Evolutionary conservation across 2,888 invertebrate genomes (phyloP).

Genomic region (Archaeoteleia sp.): DNA sequence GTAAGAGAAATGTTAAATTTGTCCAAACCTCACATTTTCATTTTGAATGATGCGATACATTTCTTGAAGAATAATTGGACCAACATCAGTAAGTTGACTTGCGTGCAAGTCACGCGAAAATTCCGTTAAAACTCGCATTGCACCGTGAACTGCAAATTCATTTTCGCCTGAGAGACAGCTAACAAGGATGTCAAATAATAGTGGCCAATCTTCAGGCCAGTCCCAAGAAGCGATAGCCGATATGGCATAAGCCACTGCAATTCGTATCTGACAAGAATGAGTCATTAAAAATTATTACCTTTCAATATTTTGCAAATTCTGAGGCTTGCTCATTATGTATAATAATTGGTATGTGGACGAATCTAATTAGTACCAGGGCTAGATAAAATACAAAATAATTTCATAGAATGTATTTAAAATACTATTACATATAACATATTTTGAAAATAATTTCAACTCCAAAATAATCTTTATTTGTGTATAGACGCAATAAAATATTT

Average conservation of each 20-base stretch:
- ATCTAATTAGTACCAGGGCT: too few species aligned
- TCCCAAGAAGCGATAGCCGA: slow-evolving; percentile 84
- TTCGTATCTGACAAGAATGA: slow-evolving; percentile 74
- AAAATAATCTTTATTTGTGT: too few species aligned
- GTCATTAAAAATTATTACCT: slow-evolving; percentile 11
- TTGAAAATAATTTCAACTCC: too few species aligned
- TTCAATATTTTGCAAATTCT: too few species aligned
- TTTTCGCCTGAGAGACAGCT: slow-evolving; percentile 79
- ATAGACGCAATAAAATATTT: too few species aligned
- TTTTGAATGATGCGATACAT: slow-evolving; percentile 82
- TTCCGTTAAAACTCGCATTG: slow-evolving; percentile 83
- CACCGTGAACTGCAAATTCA: slow-evolving; percentile 80
- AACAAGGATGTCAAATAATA: slow-evolving; percentile 82
- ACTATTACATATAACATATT: too few species aligned
- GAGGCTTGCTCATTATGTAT: too few species aligned
- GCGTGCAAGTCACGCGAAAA: slow-evolving; percentile 81
- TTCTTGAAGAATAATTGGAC: slow-evolving; percentile 82
- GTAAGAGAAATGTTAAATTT: too few species aligned
- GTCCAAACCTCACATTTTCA: slow-evolving; percentile 77
- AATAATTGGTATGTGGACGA: too few species aligned
- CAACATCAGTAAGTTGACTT: slow-evolving; percentile 80
- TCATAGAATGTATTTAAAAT: too few species aligned
- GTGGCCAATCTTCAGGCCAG: slow-evolving; percentile 84
- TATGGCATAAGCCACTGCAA: slow-evolving; percentile 82
- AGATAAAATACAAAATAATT: too few species aligned